phyloP scores from a whole-genome alignment of 2,113 vertebrate species.

The Calonectris borealis region DNA sequence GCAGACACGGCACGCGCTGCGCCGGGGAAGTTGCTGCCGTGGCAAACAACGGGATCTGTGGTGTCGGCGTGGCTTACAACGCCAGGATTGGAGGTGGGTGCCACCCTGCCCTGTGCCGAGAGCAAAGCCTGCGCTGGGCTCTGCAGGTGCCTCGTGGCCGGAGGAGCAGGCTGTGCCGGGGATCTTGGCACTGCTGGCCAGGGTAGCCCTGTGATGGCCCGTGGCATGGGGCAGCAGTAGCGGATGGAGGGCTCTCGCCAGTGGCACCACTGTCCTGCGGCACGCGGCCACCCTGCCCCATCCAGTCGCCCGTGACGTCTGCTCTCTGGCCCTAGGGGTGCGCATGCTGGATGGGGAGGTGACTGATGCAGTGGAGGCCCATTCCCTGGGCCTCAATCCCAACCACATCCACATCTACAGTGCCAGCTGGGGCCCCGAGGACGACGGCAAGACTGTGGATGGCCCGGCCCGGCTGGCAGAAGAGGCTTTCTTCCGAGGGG shows the following conservation, averaged over 20 bases:
- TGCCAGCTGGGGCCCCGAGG: slow-evolving; percentile 97
- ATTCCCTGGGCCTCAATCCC: slow-evolving; percentile 91
- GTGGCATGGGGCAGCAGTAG: neutral
- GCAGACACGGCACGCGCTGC: slow-evolving; percentile 92
- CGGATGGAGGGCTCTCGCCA: accelerated
- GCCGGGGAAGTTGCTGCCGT: slow-evolving; percentile 92
- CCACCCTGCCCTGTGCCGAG: accelerated
- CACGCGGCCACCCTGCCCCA: accelerated
- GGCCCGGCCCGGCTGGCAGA: slow-evolving; percentile 93
- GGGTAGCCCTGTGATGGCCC: neutral
- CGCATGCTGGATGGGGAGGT: slow-evolving; percentile 98
- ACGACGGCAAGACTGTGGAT: slow-evolving; percentile 94
- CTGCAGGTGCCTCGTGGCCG: accelerated
- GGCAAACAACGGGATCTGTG: slow-evolving; percentile 92
- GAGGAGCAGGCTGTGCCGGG: neutral
- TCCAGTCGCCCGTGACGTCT: accelerated
- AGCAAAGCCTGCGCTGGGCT: neutral
- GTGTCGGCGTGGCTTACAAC: slow-evolving; percentile 92
- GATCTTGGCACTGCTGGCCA: neutral
- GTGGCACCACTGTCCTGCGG: accelerated
- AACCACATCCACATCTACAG: slow-evolving; percentile 98
- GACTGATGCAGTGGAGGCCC: slow-evolving; percentile 95
- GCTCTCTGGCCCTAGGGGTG: slow-evolving; percentile 80
- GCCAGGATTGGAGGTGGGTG: slow-evolving; percentile 91
- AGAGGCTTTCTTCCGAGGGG: slow-evolving; percentile 92